phyloP scores from a whole-genome alignment of 2,797 vertebrate species.

The Scyliorhinus canicula region DNA sequence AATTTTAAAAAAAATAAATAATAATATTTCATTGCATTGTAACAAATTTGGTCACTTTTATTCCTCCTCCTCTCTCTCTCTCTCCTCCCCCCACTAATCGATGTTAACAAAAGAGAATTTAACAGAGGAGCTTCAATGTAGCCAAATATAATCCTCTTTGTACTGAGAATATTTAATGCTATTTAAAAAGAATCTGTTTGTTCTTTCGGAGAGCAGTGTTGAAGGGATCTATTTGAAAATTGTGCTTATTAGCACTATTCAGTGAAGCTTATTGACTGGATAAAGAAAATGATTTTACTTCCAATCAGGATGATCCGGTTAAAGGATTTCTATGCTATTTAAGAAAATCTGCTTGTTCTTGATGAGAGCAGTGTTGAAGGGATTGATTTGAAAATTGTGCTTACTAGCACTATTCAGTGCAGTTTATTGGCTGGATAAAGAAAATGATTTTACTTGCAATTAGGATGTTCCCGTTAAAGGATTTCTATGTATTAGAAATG shows the following conservation, averaged over 20 bases:
- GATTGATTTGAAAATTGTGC: neutral
- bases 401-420: neutral
- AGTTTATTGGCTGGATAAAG: neutral
- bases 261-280: neutral
- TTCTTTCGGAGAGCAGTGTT: neutral
- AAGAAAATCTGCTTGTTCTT: neutral
- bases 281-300: neutral
- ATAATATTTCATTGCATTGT: neutral
- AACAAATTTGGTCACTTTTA: neutral
- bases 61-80: no score
- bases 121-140: neutral
- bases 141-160: neutral
- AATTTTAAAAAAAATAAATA: no score
- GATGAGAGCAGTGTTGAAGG: neutral
- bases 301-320: no score
- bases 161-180: neutral
- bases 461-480: neutral
- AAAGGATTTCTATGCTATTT: no score
- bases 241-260: neutral
- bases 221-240: neutral
- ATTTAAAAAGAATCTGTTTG: neutral
- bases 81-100: no score
- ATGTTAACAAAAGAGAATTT: neutral
- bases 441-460: neutral
- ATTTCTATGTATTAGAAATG: neutral